A percentile compares a stretch with the other conserved stretches of the same genome.
phyloP scores from a whole-genome alignment of 2,888 invertebrate species.

The Oligia fasciuncula region DNA sequence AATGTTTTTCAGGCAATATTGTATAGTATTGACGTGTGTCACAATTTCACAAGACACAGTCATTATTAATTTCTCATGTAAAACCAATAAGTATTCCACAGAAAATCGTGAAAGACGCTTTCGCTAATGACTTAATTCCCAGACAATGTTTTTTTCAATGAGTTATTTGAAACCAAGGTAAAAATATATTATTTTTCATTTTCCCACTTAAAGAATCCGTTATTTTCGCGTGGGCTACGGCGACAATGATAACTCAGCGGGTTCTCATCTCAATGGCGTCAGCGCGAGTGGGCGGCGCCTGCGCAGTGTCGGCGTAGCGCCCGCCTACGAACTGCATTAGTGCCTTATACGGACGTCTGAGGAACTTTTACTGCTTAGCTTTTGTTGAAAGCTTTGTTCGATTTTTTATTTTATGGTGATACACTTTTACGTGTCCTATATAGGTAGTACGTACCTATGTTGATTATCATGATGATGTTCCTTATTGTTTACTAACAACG shows the following conservation, averaged over 20 bases:
- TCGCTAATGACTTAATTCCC: slow-evolving; percentile 55
- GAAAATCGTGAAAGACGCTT: slow-evolving; percentile 38
- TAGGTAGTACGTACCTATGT: background rate
- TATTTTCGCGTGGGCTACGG: slow-evolving; percentile 76
- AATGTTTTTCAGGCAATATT: slow-evolving; percentile 6
- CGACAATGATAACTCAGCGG: slow-evolving; percentile 86
- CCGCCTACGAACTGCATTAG: slow-evolving; percentile 60
- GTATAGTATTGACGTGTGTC: background rate
- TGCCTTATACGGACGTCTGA: slow-evolving; percentile 63
- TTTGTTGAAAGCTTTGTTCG: background rate
- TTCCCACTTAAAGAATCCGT: slow-evolving; percentile 45
- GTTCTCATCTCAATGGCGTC: slow-evolving; percentile 69
- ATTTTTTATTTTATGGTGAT: slow-evolving; percentile 1
- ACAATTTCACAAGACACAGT: slow-evolving; percentile 25
- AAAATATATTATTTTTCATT: slow-evolving; percentile 48
- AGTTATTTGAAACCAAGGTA: slow-evolving; percentile 39
- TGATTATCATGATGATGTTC: background rate
- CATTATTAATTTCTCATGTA: slow-evolving; percentile 39
- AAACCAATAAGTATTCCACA: slow-evolving; percentile 15
- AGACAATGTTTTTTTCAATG: slow-evolving; percentile 52
- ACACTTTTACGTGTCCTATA: background rate
- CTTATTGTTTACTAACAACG: background rate
- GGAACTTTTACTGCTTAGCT: slow-evolving; percentile 2
- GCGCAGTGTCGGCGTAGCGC: slow-evolving; percentile 66
- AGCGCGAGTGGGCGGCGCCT: slow-evolving; percentile 68